Percentiles rank a stretch among this genome's conserved stretches.
Conservation (phyloP, 2,888 invertebrate species). For the Dichetophora obliterata region DNA sequence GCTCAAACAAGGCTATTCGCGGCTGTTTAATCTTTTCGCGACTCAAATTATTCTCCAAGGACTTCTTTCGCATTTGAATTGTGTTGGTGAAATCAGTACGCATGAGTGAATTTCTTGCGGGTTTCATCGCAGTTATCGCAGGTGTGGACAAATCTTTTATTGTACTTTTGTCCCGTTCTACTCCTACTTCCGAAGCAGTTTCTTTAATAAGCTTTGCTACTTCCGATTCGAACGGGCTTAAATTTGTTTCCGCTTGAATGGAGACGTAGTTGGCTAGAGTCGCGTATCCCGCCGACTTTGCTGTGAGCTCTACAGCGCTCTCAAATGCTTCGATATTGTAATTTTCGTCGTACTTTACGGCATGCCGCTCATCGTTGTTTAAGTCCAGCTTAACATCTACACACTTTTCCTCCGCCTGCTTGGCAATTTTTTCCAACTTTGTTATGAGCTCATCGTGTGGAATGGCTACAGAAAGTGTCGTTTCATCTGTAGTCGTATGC, state of each 20-base stretch:
- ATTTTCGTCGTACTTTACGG: slow-evolving; percentile 37
- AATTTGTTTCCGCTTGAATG: too few species aligned
- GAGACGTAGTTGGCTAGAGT: background rate
- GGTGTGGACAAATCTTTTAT: slow-evolving; percentile 1
- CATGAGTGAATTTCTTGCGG: slow-evolving; percentile 62
- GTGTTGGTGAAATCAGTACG: slow-evolving; percentile 69
- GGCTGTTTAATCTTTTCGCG: slow-evolving; percentile 63
- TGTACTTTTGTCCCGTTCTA: slow-evolving; percentile 31
- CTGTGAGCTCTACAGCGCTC: background rate
- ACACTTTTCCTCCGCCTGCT: slow-evolving; percentile 50
- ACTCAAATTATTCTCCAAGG: slow-evolving; percentile 64
- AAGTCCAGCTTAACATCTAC: slow-evolving; percentile 42
- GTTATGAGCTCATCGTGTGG: slow-evolving; percentile 62
- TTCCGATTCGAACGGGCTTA: too few species aligned
- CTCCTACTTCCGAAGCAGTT: too few species aligned
- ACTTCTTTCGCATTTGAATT: slow-evolving; percentile 68
- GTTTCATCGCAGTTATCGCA: slow-evolving; percentile 19
- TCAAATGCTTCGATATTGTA: slow-evolving; percentile 34
- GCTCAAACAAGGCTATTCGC: slow-evolving; percentile 55
- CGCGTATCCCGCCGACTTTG: background rate
- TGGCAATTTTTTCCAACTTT: slow-evolving; percentile 67
- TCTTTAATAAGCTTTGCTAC: background rate
- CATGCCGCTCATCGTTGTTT: slow-evolving; percentile 8
- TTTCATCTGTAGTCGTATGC: slow-evolving; percentile 45
- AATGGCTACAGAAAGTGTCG: slow-evolving; percentile 57